A percentile compares a stretch with the other conserved stretches of the same genome.
Conservation (phyloP, 2,888 invertebrate species). For the Parascotia fuliginaria region DNA sequence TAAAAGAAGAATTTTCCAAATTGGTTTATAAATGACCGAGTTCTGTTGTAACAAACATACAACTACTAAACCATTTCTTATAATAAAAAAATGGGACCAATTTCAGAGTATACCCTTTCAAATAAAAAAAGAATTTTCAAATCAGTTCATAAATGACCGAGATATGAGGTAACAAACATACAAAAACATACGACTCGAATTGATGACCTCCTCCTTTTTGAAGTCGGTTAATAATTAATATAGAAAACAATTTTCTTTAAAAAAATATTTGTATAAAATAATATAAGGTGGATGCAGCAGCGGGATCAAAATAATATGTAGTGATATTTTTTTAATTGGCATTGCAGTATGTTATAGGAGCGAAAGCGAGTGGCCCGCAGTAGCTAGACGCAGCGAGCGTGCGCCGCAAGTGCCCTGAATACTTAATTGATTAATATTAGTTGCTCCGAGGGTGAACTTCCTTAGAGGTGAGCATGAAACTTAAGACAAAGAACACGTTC, state of each 20-base stretch:
- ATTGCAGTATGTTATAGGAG: slow-evolving; percentile 52
- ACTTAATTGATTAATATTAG: slow-evolving; percentile 85
- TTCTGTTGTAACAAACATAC: too few species aligned
- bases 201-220: too few species aligned
- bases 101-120: too few species aligned
- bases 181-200: too few species aligned
- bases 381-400: slow-evolving; percentile 67
- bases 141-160: too few species aligned
- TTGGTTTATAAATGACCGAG: too few species aligned
- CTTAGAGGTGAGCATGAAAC: slow-evolving; percentile 78
- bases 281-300: background rate
- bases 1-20: too few species aligned
- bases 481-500: slow-evolving; percentile 82
- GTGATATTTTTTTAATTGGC: slow-evolving; percentile 51
- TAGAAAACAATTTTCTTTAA: background rate
- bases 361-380: slow-evolving; percentile 53
- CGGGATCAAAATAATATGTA: background rate
- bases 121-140: too few species aligned
- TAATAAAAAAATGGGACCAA: too few species aligned
- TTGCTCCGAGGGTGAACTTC: slow-evolving; percentile 75
- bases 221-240: too few species aligned
- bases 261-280: background rate
- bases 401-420: slow-evolving; percentile 78
- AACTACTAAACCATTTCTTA: too few species aligned
- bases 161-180: too few species aligned